Base-by-base conservation (phyloP, 2,888 invertebrate genomes). In the Sturmia bella region DNA sequence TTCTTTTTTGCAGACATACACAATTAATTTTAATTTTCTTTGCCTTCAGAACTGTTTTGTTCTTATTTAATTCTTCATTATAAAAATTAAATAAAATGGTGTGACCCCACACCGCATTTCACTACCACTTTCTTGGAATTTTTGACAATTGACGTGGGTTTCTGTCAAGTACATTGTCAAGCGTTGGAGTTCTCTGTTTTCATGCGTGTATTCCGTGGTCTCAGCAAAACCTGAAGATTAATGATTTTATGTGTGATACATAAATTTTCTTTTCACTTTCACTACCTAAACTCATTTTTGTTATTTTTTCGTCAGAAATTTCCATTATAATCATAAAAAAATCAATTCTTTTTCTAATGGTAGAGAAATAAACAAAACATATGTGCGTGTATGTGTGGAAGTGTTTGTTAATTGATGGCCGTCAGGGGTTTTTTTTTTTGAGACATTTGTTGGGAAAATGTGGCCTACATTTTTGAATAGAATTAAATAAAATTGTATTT, bases 261-360 rank as follows among this genome's bases (percentile, higher is more conserved):
- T 63, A 43, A 54, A 54, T 73, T n/a, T 32, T 43, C 19, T 73
- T 54, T 54, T 19, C 43, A 43, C 19, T 19, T 54, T 19, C 32
- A 32, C 27, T 6, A 12, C 19, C 41, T 3, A 32, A 57, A 45
- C 27, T 48, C 48, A 56, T 43, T 48, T 43, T 3, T 12, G 5
- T 39, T 7, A 0, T 54, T 56, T n/a, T 66, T 11, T 21, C 59
- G 66, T 75, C 57, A 75, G 50, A 75, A 68, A 43, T 68, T 75
- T 75, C 59, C 75, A 59, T 68, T 27, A 12, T n/a, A 66, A 66
- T 41, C 6, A 50, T 13, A 17, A 27, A n/a, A 2, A 57, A 24
- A 43, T 37, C 39, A 56, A 7, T 24, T 52, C 1, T 21, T 59
- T 41, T n/a, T 37, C 27, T 17, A 17, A 27, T 15, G 27, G 6